Conservation (phyloP, 2,113 vertebrate genomes). For the Cavia porcellus region DNA sequence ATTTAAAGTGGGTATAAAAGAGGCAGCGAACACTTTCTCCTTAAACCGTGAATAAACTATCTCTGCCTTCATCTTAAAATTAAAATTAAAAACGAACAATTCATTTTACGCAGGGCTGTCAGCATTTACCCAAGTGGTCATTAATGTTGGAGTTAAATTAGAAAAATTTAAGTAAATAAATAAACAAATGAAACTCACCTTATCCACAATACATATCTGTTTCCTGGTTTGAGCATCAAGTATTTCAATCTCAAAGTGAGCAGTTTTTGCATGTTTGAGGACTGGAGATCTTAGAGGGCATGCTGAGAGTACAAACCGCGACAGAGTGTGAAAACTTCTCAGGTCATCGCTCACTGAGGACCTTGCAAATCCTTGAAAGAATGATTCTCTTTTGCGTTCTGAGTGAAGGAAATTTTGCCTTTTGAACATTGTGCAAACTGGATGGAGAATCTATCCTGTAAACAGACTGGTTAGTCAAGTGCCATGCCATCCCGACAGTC, state of each 20-base stretch:
- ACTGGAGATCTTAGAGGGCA: constrained; percentile 81
- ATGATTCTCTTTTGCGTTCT: constrained; percentile 68
- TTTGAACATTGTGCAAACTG: constrained; percentile 83
- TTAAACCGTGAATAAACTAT: neutral
- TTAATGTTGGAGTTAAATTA: neutral
- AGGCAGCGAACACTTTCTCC: neutral
- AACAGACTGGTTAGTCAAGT: constrained; percentile 84
- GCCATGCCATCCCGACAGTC: constrained; percentile 86
- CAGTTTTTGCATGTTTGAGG: constrained; percentile 85
- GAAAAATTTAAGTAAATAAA: neutral
- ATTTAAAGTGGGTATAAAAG: neutral
- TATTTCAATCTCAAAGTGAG: constrained; percentile 91
- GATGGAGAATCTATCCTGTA: constrained; percentile 77
- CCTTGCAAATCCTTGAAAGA: constrained; percentile 70
- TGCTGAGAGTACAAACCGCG: constrained; percentile 86
- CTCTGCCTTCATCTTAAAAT: neutral
- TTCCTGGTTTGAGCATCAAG: constrained; percentile 89
- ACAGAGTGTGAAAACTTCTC: constrained; percentile 85
- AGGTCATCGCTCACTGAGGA: constrained; percentile 76
- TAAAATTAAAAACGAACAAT: neutral
- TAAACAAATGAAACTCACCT: constrained; percentile 85
- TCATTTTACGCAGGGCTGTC: neutral
- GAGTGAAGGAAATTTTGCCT: constrained; percentile 77
- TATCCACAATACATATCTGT: constrained; percentile 91
- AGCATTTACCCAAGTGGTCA: neutral